phyloP scores from a whole-genome alignment of 2,797 vertebrate genomes.

The Xerus rutilus region DNA sequence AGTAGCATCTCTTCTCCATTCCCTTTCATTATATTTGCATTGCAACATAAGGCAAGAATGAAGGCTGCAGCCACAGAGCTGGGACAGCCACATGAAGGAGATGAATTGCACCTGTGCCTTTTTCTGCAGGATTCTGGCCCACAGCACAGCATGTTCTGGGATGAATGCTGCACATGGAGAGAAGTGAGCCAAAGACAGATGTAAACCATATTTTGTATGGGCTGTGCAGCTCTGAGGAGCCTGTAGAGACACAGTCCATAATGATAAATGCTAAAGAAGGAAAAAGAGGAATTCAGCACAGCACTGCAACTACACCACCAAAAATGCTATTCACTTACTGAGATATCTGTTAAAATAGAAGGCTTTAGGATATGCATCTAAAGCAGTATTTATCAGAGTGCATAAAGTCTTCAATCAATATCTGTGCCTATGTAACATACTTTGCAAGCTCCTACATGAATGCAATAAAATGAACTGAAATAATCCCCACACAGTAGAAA shows the following conservation, averaged over 20 bases:
- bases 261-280: conserved; percentile 5
- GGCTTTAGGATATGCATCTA: background rate
- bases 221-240: background rate
- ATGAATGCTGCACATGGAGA: background rate
- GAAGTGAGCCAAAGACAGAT: background rate
- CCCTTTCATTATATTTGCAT: background rate
- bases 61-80: accelerated
- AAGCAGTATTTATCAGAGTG: background rate
- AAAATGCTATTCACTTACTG: conserved; percentile 2
- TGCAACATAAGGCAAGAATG: background rate
- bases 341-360: background rate
- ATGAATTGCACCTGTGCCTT: background rate
- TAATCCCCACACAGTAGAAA: background rate
- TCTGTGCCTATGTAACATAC: background rate
- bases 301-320: background rate
- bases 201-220: background rate
- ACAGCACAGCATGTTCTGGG: background rate
- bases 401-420: background rate
- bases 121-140: background rate
- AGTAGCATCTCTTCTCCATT: background rate
- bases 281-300: conserved; percentile 2
- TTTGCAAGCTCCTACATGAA: background rate
- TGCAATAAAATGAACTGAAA: background rate
- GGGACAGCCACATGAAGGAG: background rate
- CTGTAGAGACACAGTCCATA: background rate